Evolutionary conservation across 2,888 invertebrate species (phyloP).

Genomic region (Lapara coniferarum): DNA sequence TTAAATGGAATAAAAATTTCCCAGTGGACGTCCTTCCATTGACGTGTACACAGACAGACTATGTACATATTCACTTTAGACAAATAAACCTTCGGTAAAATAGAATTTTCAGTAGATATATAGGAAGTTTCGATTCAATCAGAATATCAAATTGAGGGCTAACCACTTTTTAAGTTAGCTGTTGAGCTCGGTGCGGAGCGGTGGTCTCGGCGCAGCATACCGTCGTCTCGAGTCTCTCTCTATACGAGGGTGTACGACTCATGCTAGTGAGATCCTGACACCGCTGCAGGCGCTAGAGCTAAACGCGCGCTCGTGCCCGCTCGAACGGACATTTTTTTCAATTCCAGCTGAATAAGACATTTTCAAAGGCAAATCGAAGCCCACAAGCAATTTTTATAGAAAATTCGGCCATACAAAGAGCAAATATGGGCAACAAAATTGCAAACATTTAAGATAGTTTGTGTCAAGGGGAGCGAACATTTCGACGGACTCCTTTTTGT

Average conservation of each 20-base stretch:
- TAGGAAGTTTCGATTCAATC: neutral
- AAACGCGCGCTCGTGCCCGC: neutral
- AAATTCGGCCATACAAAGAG: slow-evolving; percentile 30
- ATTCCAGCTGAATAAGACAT: slow-evolving; percentile 32
- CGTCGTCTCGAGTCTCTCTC: neutral
- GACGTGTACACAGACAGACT: neutral
- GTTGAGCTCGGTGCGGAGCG: neutral
- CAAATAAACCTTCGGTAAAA: slow-evolving; percentile 10
- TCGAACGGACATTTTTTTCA: slow-evolving; percentile 25
- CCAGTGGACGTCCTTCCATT: no score
- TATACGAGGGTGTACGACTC: neutral
- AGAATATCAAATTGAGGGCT: slow-evolving; percentile 4
- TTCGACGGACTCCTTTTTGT: slow-evolving; percentile 54
- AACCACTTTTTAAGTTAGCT: neutral
- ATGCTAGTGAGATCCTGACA: neutral
- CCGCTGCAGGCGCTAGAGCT: neutral
- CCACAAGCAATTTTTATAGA: slow-evolving; percentile 23
- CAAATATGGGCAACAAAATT: slow-evolving; percentile 38
- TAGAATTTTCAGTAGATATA: neutral
- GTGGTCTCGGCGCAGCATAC: neutral
- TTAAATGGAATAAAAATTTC: no score
- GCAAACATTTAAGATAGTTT: slow-evolving; percentile 58
- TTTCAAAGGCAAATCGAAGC: slow-evolving; percentile 26
- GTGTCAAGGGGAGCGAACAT: slow-evolving; percentile 46
- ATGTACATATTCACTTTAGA: neutral